phyloP scores from a whole-genome alignment of 2,797 vertebrate species.

The Poecilia wingei region DNA sequence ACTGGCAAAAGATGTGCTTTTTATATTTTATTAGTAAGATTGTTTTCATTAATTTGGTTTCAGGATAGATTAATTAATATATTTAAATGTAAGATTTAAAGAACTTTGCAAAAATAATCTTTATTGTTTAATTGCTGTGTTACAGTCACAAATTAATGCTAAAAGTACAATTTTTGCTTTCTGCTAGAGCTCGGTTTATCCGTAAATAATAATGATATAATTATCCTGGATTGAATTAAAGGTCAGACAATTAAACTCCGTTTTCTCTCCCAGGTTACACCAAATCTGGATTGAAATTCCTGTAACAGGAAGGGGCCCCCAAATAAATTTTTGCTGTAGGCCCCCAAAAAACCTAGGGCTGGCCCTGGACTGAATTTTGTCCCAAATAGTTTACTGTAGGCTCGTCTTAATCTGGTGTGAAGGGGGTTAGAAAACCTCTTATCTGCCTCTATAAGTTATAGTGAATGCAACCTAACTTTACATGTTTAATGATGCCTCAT shows the following conservation, averaged over 20 bases:
- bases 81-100: too few species aligned
- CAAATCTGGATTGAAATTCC: not conserved
- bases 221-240: not conserved
- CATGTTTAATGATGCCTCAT: slow-evolving; percentile 7
- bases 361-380: not conserved
- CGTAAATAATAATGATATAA: not conserved
- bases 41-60: too few species aligned
- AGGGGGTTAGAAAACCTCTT: not conserved
- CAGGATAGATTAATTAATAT: too few species aligned
- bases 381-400: not conserved
- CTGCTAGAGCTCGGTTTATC: not conserved
- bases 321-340: not conserved
- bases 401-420: not conserved
- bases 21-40: too few species aligned
- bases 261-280: not conserved
- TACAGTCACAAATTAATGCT: too few species aligned
- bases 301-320: not conserved
- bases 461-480: slow-evolving; percentile 13
- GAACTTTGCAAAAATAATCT: too few species aligned
- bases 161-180: not conserved
- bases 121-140: too few species aligned
- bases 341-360: too few species aligned
- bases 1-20: too few species aligned
- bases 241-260: not conserved
- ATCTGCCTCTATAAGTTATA: slow-evolving; percentile 1